Evolutionary conservation across 2,797 vertebrate species (phyloP).

Genomic region (Sylvia borin): DNA sequence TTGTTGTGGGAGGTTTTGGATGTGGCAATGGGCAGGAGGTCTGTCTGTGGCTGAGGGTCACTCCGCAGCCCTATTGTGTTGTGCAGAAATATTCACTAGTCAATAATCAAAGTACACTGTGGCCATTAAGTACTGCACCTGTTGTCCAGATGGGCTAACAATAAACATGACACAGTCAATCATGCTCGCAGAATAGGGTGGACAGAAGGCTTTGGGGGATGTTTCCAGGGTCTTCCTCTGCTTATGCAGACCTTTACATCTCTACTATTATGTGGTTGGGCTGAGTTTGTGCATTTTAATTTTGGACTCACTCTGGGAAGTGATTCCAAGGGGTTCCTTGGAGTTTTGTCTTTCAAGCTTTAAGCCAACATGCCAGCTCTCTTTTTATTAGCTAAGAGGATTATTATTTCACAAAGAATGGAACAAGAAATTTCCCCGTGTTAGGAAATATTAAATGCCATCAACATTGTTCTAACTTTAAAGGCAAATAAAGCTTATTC

Average conservation of each 20-base stretch:
- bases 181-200: not conserved
- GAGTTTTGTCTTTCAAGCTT: not conserved
- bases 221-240: constrained; percentile 28
- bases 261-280: not conserved
- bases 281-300: not conserved
- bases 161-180: constrained; percentile 36
- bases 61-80: constrained; percentile 5
- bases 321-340: not conserved
- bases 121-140: constrained; percentile 33
- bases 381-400: not conserved
- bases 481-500: constrained; percentile 13
- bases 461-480: not conserved
- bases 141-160: constrained; percentile 63
- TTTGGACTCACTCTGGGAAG: not conserved
- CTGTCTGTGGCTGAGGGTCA: not conserved
- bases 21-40: constrained; percentile 31
- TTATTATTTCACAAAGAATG: not conserved
- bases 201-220: not conserved
- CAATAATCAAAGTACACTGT: constrained; percentile 46
- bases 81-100: constrained; percentile 60
- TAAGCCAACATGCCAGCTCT: not conserved
- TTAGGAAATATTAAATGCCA: not conserved
- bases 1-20: constrained; percentile 13
- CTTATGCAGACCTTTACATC: constrained; percentile 23
- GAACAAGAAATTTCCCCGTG: not conserved